Evolutionary conservation across 2,797 vertebrate genomes (phyloP).

Genomic region (Sebastes nivosus): DNA sequence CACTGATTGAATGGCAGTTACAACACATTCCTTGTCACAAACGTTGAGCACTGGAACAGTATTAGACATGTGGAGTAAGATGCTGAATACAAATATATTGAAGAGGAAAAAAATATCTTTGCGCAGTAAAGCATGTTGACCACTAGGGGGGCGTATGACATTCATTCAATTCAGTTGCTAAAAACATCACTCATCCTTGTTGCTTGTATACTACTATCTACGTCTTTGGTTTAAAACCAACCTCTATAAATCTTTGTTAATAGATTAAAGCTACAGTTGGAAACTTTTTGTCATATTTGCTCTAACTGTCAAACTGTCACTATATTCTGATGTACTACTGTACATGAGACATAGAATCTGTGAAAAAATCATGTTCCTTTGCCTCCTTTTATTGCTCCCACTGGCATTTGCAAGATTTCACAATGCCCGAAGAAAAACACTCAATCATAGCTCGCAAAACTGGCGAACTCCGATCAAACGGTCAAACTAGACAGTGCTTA

Average conservation of each 20-base stretch:
- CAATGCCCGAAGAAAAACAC: too few species aligned
- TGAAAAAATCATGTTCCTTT: too few species aligned
- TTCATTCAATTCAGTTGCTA: not conserved
- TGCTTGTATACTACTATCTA: not conserved
- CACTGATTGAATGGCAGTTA: not conserved
- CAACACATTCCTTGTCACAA: not conserved
- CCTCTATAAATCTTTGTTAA: not conserved
- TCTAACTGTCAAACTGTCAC: too few species aligned
- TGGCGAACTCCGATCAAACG: too few species aligned
- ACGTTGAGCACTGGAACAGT: not conserved
- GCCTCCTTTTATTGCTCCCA: too few species aligned
- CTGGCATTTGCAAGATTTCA: too few species aligned
- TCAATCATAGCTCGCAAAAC: too few species aligned
- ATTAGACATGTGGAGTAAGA: not conserved
- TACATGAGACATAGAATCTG: too few species aligned
- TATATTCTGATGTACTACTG: too few species aligned
- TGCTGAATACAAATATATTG: not conserved
- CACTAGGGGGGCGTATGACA: constrained; percentile 21
- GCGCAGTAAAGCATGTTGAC: not conserved
- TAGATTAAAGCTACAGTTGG: not conserved
- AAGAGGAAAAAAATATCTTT: not conserved
- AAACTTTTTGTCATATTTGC: too few species aligned
- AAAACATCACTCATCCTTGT: not conserved
- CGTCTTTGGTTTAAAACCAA: not conserved
- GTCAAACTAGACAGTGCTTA: too few species aligned